phyloP scores from a whole-genome alignment of 2,888 invertebrate genomes.

The Tuta absoluta region DNA sequence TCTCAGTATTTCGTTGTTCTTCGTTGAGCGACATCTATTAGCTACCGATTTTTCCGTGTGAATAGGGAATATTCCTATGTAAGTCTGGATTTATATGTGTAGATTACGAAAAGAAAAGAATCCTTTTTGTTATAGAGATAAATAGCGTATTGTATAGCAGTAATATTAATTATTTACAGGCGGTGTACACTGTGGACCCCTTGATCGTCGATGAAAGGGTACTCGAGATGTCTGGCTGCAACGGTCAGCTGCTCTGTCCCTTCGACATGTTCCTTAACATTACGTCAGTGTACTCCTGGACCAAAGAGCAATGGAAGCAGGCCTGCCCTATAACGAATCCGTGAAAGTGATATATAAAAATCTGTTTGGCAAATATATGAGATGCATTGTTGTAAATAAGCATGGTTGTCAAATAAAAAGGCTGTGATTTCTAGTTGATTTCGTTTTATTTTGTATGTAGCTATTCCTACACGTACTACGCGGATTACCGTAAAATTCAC shows the following conservation, averaged over 20 bases:
- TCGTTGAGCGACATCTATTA: too few relatives aligned
- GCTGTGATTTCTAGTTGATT: constrained; percentile 1
- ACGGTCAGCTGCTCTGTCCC: constrained; percentile 65
- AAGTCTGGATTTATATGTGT: too few relatives aligned
- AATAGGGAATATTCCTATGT: too few relatives aligned
- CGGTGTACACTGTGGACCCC: constrained; percentile 69
- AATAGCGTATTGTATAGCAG: not conserved
- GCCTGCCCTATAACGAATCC: constrained; percentile 39
- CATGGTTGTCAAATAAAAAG: not conserved
- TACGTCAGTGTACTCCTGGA: constrained; percentile 52
- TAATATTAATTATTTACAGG: constrained; percentile 51
- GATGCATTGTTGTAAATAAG: not conserved
- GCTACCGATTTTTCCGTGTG: too few relatives aligned
- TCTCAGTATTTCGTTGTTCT: too few relatives aligned
- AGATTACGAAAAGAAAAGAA: too few relatives aligned
- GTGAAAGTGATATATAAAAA: not conserved
- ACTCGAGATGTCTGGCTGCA: constrained; percentile 73
- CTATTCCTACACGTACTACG: too few relatives aligned
- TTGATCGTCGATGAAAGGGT: constrained; percentile 58
- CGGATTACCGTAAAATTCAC: too few relatives aligned
- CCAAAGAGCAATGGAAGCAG: constrained; percentile 48
- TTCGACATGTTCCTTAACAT: constrained; percentile 71
- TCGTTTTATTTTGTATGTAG: not conserved
- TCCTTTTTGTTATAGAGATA: too few relatives aligned
- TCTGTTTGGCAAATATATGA: too few relatives aligned